A percentile compares a stretch with the other conserved stretches of the same genome.
phyloP scores from a whole-genome alignment of 2,888 invertebrate species.

The Cephus spinipes region DNA sequence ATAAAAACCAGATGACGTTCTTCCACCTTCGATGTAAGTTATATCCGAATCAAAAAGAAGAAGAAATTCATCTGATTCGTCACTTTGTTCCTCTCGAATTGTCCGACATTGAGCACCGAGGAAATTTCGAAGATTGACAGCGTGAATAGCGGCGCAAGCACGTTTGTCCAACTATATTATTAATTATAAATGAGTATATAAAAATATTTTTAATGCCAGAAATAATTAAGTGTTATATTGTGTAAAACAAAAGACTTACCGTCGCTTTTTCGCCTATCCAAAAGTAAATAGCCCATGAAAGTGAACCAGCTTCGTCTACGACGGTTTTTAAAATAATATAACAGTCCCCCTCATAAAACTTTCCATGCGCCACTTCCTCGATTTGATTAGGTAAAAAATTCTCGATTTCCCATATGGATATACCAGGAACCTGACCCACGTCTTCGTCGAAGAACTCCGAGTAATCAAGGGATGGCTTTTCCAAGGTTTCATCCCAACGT shows the following conservation, averaged over 20 bases:
- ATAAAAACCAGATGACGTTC: constrained; percentile 96
- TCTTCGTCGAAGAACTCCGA: constrained; percentile 97
- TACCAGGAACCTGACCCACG: constrained; percentile 91
- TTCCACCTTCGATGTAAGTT: constrained; percentile 96
- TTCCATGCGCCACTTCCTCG: constrained; percentile 93
- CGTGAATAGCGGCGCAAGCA: constrained; percentile 98
- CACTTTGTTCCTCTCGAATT: constrained; percentile 95
- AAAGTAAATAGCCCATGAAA: constrained; percentile 97
- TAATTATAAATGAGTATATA: constrained; percentile 17
- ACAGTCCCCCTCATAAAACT: constrained; percentile 99
- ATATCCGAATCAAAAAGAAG: constrained; percentile 91
- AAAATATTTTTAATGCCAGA: constrained; percentile 10
- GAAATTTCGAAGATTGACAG: constrained; percentile 96
- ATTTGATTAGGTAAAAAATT: constrained; percentile 97
- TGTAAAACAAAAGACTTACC: constrained; percentile 69
- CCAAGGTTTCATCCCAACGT: constrained; percentile 95
- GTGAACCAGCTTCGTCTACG: constrained; percentile 84
- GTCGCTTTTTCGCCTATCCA: constrained; percentile 98
- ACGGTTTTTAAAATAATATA: constrained; percentile 95
- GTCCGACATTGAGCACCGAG: constrained; percentile 95
- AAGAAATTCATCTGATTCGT: constrained; percentile 96
- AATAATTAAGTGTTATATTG: background rate
- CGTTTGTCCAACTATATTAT: constrained; percentile 84
- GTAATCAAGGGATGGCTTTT: constrained; percentile 95
- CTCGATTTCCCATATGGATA: constrained; percentile 99